phyloP scores from a whole-genome alignment of 2,888 invertebrate species.

The Lithophane socia region DNA sequence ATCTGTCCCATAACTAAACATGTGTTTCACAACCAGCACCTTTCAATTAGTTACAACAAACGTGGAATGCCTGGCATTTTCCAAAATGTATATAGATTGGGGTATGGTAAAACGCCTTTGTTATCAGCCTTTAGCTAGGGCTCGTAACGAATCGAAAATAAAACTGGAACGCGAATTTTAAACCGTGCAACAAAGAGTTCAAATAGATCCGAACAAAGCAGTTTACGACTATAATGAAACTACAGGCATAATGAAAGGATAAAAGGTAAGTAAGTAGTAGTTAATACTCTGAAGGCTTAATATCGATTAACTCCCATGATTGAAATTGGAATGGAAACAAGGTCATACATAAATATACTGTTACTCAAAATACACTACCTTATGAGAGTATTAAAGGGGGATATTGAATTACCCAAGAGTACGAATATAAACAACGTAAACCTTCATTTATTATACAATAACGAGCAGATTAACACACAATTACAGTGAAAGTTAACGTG shows the following conservation, averaged over 20 bases:
- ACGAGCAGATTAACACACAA: neutral
- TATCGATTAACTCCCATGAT: neutral
- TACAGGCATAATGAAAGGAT: neutral
- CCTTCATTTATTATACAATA: neutral
- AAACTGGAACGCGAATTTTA: constrained; percentile 5
- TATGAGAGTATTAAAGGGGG: neutral
- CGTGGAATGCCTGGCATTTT: neutral
- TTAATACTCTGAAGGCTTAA: neutral
- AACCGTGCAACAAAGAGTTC: neutral
- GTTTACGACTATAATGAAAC: neutral
- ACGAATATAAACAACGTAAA: neutral
- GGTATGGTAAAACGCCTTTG: neutral
- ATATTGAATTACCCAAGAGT: neutral
- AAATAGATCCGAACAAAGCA: constrained; percentile 6
- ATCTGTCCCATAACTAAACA: neutral
- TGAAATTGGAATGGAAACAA: neutral
- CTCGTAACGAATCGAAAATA: constrained; percentile 10
- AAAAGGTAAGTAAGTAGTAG: neutral
- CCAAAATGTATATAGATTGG: neutral
- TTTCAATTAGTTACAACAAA: neutral
- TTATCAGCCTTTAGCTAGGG: neutral
- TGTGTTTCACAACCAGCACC: neutral
- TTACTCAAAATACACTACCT: neutral
- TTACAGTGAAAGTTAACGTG: neutral
- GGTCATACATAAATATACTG: neutral